phyloP scores from a whole-genome alignment of 2,888 invertebrate species.

The Antheraea assamensis region DNA sequence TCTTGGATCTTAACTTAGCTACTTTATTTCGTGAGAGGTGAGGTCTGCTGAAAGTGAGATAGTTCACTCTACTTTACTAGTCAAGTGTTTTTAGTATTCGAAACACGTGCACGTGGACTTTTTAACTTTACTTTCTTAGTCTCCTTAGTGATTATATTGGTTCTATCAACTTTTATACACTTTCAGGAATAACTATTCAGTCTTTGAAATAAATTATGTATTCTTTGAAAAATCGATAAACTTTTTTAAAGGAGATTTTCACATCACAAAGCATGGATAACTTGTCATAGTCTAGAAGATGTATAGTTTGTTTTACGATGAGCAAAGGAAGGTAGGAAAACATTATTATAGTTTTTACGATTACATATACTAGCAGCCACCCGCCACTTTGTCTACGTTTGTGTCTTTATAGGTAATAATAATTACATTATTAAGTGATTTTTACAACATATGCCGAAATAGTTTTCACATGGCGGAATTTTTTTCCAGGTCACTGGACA shows the following conservation, averaged over 20 bases:
- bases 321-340: too few species aligned
- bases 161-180: slow-evolving; percentile 20
- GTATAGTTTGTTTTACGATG: too few species aligned
- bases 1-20: slow-evolving; percentile 45
- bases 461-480: too few species aligned
- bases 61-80: slow-evolving; percentile 59
- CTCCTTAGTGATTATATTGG: slow-evolving; percentile 35
- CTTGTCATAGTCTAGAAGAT: too few species aligned
- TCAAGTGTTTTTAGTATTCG: slow-evolving; percentile 33
- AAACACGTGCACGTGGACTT: slow-evolving; percentile 36
- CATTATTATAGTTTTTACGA: too few species aligned
- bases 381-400: too few species aligned
- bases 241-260: not conserved
- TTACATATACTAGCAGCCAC: too few species aligned
- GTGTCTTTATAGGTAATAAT: too few species aligned
- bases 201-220: not conserved
- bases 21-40: slow-evolving; percentile 73
- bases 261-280: not conserved
- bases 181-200: slow-evolving; percentile 1
- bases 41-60: slow-evolving; percentile 75
- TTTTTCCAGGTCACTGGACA: too few species aligned
- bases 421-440: too few species aligned
- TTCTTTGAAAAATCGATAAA: not conserved
- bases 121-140: slow-evolving; percentile 39
- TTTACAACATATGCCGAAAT: too few species aligned